Evolutionary conservation across 2,113 vertebrate species (phyloP).

Genomic region (Aldabrachelys gigantea): DNA sequence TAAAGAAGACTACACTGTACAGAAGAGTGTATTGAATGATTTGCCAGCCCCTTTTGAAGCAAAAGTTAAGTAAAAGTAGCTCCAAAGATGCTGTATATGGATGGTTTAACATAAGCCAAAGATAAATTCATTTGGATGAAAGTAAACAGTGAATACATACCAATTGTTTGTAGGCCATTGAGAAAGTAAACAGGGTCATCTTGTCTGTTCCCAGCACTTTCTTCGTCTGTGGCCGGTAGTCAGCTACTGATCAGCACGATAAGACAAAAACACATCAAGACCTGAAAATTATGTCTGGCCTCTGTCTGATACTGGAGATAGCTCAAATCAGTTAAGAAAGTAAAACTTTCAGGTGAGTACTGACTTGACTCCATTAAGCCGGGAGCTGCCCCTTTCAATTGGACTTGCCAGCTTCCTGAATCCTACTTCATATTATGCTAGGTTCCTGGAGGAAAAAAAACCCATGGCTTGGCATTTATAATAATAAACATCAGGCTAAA

Average conservation of each 20-base stretch:
- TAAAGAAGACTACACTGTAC: background rate
- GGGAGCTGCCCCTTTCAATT: conserved; percentile 56
- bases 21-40: rapidly evolving
- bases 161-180: conserved; percentile 56
- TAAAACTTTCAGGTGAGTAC: conserved; percentile 16
- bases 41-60: conserved; percentile 13
- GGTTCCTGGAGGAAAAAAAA: background rate
- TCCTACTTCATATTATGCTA: background rate
- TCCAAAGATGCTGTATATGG: background rate
- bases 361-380: conserved; percentile 48
- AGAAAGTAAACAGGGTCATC: conserved; percentile 61
- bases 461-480: background rate
- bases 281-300: conserved; percentile 70
- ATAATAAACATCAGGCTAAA: background rate
- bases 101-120: background rate
- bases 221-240: conserved; percentile 69
- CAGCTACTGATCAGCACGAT: conserved; percentile 68
- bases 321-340: conserved; percentile 61
- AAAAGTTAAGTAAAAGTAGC: background rate
- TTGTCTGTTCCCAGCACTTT: conserved; percentile 37
- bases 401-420: background rate
- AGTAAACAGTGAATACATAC: conserved; percentile 58
- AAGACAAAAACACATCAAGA: conserved; percentile 61
- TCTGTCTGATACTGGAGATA: conserved; percentile 63
- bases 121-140: conserved; percentile 24